Percentiles rank a stretch among this genome's conserved stretches.
phyloP scores from a whole-genome alignment of 2,888 invertebrate species.

The Helleia helle region DNA sequence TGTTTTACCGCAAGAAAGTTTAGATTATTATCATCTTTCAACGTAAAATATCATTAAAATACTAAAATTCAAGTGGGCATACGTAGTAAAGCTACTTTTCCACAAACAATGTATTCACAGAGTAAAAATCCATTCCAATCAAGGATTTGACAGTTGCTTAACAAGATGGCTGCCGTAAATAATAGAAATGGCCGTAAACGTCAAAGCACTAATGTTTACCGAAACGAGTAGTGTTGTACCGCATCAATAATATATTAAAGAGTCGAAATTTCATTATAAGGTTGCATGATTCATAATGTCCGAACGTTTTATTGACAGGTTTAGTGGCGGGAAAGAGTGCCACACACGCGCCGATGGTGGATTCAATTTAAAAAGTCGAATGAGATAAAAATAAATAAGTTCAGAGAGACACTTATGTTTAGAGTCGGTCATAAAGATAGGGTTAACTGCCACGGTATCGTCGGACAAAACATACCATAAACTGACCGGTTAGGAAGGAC shows the following conservation, averaged over 20 bases:
- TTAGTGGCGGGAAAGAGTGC: constrained; percentile 54
- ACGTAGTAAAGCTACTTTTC: no score
- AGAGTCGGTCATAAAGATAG: constrained; percentile 71
- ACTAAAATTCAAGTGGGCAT: no score
- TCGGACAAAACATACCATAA: constrained; percentile 70
- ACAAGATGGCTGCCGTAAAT: constrained; percentile 46
- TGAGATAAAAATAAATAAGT: constrained; percentile 73
- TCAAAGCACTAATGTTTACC: constrained; percentile 43
- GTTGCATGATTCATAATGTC: constrained; percentile 44
- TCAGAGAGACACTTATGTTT: constrained; percentile 71
- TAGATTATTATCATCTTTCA: no score
- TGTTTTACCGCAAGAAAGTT: no score
- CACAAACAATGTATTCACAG: no score
- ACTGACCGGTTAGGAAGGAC: constrained; percentile 53
- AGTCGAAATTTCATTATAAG: constrained; percentile 64
- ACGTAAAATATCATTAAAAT: no score
- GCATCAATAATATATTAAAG: constrained; percentile 59
- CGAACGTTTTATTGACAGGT: constrained; percentile 64
- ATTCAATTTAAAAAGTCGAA: constrained; percentile 72
- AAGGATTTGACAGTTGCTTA: constrained; percentile 53
- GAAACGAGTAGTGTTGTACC: constrained; percentile 49
- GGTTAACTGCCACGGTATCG: constrained; percentile 69
- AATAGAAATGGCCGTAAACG: constrained; percentile 45
- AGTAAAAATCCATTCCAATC: constrained; percentile 30
- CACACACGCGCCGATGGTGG: constrained; percentile 66